Evolutionary conservation across 2,797 vertebrate species (phyloP).

Genomic region (Catamblyrhynchus diadema): DNA sequence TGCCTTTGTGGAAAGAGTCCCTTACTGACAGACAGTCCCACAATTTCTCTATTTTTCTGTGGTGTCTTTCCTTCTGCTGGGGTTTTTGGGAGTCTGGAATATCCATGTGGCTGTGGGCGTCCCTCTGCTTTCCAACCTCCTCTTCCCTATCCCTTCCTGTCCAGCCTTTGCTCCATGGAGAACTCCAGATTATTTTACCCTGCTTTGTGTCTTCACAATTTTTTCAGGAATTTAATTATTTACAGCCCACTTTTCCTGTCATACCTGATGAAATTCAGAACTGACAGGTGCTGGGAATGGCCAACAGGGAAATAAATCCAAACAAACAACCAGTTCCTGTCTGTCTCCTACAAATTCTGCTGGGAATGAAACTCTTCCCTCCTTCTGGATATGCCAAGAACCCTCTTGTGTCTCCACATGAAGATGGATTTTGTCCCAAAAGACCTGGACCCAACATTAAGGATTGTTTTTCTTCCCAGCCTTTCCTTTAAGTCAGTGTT

Average conservation of each 20-base stretch:
- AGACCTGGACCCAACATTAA: not conserved
- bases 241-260: not conserved
- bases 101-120: accelerated
- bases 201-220: not conserved
- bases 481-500: not conserved
- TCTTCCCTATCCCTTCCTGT: not conserved
- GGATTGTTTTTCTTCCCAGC: not conserved
- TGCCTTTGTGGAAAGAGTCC: not conserved
- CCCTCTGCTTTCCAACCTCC: not conserved
- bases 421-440: not conserved
- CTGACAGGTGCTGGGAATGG: not conserved
- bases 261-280: not conserved
- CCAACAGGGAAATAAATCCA: not conserved
- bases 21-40: not conserved
- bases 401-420: not conserved
- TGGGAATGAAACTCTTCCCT: not conserved
- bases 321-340: not conserved
- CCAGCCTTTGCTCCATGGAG: not conserved
- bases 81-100: not conserved
- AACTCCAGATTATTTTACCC: not conserved
- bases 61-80: not conserved
- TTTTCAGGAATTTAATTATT: not conserved
- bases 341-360: not conserved
- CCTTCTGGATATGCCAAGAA: not conserved
- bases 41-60: not conserved